Evolutionary conservation across 2,888 invertebrate genomes (phyloP).

Genomic region (Marasmarcha lunaedactyla): DNA sequence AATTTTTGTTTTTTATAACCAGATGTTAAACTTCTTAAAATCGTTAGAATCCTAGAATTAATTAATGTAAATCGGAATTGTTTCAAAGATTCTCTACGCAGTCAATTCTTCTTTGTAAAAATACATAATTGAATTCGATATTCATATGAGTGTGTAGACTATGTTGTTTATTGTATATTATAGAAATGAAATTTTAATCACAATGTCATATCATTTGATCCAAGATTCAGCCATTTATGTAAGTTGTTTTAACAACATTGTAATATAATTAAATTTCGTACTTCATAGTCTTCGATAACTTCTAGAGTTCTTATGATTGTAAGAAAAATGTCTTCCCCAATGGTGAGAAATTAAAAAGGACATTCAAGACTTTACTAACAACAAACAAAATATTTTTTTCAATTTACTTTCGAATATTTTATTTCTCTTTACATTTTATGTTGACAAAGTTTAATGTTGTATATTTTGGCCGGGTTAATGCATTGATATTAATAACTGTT

Average conservation of each 20-base stretch:
- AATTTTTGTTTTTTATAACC: not conserved
- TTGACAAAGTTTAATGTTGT: no score
- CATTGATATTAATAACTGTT: no score
- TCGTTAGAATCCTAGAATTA: conserved; percentile 38
- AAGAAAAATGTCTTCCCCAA: no score
- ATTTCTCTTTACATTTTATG: no score
- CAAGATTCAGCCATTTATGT: no score
- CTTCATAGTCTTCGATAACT: not conserved
- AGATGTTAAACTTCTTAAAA: conserved; percentile 12
- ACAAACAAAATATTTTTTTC: no score
- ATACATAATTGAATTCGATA: conserved; percentile 39
- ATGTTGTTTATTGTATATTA: conserved; percentile 26
- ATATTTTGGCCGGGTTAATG: no score
- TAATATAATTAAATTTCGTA: no score
- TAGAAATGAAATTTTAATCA: conserved; percentile 25
- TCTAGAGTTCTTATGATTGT: not conserved
- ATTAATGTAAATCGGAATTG: conserved; percentile 26
- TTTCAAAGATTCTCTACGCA: conserved; percentile 63
- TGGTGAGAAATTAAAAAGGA: no score
- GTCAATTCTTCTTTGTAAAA: conserved; percentile 66
- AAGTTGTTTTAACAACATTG: no score
- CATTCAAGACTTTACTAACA: no score
- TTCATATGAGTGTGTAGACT: conserved; percentile 39
- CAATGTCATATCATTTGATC: conserved; percentile 14
- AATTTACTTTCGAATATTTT: no score